Conservation (phyloP, 1,140 invertebrate species). For the Cotesia glomerata region DNA sequence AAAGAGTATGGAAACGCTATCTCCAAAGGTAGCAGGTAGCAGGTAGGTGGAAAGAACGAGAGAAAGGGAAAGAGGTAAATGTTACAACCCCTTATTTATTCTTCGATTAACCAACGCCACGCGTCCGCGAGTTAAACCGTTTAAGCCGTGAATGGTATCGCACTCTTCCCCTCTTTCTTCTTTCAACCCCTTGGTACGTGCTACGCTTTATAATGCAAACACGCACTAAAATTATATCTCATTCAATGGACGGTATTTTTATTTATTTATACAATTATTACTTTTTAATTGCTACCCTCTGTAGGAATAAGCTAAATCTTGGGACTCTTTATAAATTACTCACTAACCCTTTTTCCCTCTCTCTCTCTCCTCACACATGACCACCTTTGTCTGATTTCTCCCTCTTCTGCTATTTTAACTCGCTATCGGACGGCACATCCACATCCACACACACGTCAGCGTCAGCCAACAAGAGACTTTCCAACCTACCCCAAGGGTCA, state of each 20-base stretch:
- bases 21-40: neutral
- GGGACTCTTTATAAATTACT: too few species aligned
- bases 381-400: too few species aligned
- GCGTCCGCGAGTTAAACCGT: constrained; percentile 23
- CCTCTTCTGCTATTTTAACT: too few species aligned
- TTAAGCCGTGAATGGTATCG: constrained; percentile 21
- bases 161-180: neutral
- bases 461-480: too few species aligned
- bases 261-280: neutral
- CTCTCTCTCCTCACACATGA: too few species aligned
- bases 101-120: constrained; percentile 46
- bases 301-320: too few species aligned
- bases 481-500: too few species aligned
- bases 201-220: neutral
- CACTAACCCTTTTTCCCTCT: too few species aligned
- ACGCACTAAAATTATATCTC: neutral
- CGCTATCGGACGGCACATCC: too few species aligned
- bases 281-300: neutral
- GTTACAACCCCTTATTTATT: constrained; percentile 51
- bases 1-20: neutral
- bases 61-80: constrained; percentile 20
- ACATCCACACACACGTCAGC: too few species aligned
- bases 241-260: neutral
- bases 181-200: constrained; percentile 2
- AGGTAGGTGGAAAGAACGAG: neutral